phyloP scores from a whole-genome alignment of 1,140 invertebrate genomes.

The Odontomachus brunneus region DNA sequence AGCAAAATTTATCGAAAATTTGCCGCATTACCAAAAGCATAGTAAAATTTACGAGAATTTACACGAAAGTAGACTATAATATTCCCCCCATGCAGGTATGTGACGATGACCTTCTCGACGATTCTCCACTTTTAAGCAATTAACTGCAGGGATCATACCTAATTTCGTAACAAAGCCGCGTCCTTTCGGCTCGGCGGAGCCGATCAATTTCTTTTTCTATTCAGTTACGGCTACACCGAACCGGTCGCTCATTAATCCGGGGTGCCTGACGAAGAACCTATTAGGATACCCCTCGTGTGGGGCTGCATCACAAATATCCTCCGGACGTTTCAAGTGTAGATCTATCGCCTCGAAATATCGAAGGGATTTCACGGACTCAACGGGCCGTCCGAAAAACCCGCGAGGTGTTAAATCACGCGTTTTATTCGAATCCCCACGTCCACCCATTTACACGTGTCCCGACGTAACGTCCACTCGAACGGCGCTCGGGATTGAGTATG shows the following conservation, averaged over 20 bases:
- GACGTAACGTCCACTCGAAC: conserved; percentile 30
- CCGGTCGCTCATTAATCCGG: conserved; percentile 36
- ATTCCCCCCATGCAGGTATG: too few species aligned
- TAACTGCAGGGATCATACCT: not conserved
- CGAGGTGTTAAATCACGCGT: conserved; percentile 21
- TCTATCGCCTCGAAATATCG: too few species aligned
- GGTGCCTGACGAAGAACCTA: conserved; percentile 23
- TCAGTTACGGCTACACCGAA: conserved; percentile 1
- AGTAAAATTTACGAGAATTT: too few species aligned
- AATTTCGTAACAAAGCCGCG: not conserved
- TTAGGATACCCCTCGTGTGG: conserved; percentile 5
- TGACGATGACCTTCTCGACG: too few species aligned
- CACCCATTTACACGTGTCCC: too few species aligned
- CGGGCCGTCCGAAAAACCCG: not conserved
- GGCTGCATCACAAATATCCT: conserved; percentile 4
- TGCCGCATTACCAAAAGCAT: too few species aligned
- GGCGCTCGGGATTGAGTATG: not conserved
- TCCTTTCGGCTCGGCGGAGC: not conserved
- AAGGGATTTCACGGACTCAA: too few species aligned
- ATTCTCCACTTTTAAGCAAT: too few species aligned
- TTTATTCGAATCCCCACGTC: conserved; percentile 30
- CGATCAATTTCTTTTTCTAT: not conserved
- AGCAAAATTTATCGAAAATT: too few species aligned
- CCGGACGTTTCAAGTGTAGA: not conserved
- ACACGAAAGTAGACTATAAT: too few species aligned